Conservation (phyloP, 2,888 invertebrate species). For the Hylaea fasciaria region DNA sequence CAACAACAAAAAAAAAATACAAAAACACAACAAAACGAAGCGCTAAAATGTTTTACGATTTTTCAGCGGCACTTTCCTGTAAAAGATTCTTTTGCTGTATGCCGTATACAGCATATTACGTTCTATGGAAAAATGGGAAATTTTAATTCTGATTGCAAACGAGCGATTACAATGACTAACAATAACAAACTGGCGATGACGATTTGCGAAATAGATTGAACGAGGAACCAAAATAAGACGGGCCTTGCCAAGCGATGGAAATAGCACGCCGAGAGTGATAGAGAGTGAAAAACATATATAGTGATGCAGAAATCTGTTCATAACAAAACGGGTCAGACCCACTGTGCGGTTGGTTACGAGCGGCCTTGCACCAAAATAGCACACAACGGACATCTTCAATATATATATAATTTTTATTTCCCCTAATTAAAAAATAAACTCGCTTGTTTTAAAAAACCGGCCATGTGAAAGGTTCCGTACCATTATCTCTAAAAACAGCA, state of each 20-base stretch:
- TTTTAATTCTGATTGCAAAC: slow-evolving; percentile 36
- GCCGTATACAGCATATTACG: slow-evolving; percentile 72
- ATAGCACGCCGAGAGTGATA: slow-evolving; percentile 49
- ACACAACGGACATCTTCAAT: too few species aligned
- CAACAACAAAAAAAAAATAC: slow-evolving; percentile 37
- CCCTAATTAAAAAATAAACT: too few species aligned
- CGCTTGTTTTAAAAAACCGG: too few species aligned
- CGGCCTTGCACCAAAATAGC: slow-evolving; percentile 24
- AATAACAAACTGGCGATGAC: slow-evolving; percentile 55
- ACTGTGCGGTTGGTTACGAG: slow-evolving; percentile 2
- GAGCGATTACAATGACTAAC: slow-evolving; percentile 48
- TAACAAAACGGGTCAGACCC: slow-evolving; percentile 19
- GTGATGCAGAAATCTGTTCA: slow-evolving; percentile 10
- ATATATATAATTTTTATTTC: too few species aligned
- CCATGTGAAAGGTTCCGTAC: too few species aligned
- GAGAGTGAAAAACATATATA: slow-evolving; percentile 19
- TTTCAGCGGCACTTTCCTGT: slow-evolving; percentile 64
- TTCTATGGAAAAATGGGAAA: slow-evolving; percentile 36
- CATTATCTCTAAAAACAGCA: too few species aligned
- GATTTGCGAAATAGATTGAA: slow-evolving; percentile 35
- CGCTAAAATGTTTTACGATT: slow-evolving; percentile 49
- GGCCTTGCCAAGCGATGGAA: slow-evolving; percentile 68
- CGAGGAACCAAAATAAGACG: slow-evolving; percentile 56
- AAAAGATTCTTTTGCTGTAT: slow-evolving; percentile 67
- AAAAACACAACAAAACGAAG: slow-evolving; percentile 25